Evolutionary conservation across 2,113 vertebrate species (phyloP).

Genomic region (Planiliza haematocheilus): DNA sequence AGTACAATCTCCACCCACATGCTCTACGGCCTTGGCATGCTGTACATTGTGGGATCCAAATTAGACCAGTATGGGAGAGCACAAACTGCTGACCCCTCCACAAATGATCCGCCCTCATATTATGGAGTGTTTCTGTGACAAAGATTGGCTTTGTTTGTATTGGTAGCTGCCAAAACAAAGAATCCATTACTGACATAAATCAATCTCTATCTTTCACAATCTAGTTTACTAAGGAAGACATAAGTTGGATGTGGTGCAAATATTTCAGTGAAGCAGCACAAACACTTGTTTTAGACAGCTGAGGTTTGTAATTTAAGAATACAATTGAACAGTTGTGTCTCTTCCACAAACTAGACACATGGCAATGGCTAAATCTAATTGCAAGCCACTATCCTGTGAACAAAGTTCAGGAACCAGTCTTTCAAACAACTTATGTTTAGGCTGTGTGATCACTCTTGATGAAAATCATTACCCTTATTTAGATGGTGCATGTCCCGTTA

Average conservation of each 20-base stretch:
- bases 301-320: constrained; percentile 1
- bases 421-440: background rate
- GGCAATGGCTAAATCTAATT: constrained; percentile 27
- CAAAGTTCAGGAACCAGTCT: constrained; percentile 37
- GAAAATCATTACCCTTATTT: constrained; percentile 11
- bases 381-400: constrained; percentile 17
- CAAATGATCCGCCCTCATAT: constrained; percentile 56
- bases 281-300: background rate
- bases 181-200: constrained; percentile 25
- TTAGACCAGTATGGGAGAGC: constrained; percentile 49
- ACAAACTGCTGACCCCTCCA: constrained; percentile 55
- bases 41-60: constrained; percentile 59
- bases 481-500: background rate
- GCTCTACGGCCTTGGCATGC: constrained; percentile 60
- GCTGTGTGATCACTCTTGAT: constrained; percentile 11
- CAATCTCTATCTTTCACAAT: constrained; percentile 25
- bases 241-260: constrained; percentile 3
- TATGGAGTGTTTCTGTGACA: constrained; percentile 60
- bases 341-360: constrained; percentile 21
- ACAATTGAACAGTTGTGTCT: constrained; percentile 20
- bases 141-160: constrained; percentile 61
- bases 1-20: constrained; percentile 63
- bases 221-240: background rate
- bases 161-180: constrained; percentile 12
- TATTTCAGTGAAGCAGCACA: constrained; percentile 1